These are phyloP conservation scores for Junonia oenone DNA, from an alignment of 2,888 invertebrate species.

Conservation along the genomic window DNA sequence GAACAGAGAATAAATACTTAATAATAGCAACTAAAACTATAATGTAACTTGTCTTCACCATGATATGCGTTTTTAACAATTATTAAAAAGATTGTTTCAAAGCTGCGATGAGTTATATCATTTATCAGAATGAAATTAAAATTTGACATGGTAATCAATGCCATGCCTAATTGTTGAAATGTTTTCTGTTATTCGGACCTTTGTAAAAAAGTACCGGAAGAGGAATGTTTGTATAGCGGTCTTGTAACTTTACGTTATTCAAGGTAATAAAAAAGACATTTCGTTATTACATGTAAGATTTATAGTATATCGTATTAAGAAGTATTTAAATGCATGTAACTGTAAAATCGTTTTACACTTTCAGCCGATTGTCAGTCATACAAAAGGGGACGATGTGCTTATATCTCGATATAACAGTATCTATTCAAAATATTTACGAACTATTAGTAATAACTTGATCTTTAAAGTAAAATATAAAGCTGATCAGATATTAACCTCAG, in stretches of 20 bases:
- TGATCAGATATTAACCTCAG: conserved; percentile 39
- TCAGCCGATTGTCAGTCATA: conserved; percentile 9
- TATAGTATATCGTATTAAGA: background rate
- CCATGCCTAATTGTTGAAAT: background rate
- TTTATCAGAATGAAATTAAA: background rate
- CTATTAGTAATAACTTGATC: conserved; percentile 6
- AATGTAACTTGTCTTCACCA: conserved; percentile 45
- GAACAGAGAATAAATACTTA: conserved; percentile 47
- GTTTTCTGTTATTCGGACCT: background rate
- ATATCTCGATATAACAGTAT: background rate
- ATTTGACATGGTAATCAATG: background rate
- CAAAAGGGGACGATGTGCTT: conserved; percentile 1
- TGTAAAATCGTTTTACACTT: background rate
- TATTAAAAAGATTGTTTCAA: conserved; percentile 59
- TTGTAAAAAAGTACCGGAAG: background rate
- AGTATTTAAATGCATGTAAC: conserved; percentile 9
- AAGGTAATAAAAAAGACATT: background rate
- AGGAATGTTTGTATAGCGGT: background rate
- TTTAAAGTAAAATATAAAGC: conserved; percentile 30
- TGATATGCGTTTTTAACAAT: conserved; percentile 63
- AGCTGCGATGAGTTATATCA: conserved; percentile 26
- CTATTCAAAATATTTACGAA: conserved; percentile 11
- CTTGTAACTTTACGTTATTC: background rate
- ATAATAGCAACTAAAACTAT: conserved; percentile 53
- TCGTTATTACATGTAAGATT: background rate